These are phyloP conservation scores for Noctua janthina DNA, from an alignment of 2,888 invertebrate species.

Conservation along the genomic window DNA sequence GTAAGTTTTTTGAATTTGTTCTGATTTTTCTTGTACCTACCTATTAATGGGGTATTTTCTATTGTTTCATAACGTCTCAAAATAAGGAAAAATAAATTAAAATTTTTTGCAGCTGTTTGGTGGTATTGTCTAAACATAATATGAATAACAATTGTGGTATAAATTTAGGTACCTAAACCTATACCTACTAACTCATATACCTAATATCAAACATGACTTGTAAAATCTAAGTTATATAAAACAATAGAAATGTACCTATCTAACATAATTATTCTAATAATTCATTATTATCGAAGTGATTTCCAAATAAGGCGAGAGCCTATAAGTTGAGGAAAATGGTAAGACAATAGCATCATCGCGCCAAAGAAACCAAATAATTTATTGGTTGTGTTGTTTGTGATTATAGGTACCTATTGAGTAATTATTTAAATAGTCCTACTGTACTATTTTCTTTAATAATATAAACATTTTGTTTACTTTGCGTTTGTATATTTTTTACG, in stretches of 20 bases:
- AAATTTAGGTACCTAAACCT: background rate
- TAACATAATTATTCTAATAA: background rate
- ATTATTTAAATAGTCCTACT: background rate
- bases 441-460: background rate
- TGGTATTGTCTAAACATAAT: background rate
- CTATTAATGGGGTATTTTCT: background rate
- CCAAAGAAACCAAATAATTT: slow-evolving; percentile 9
- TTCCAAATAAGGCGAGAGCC: slow-evolving; percentile 5
- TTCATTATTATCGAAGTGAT: background rate
- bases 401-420: background rate
- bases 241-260: background rate
- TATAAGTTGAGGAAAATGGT: slow-evolving; percentile 38
- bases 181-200: no score
- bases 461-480: background rate
- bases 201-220: background rate
- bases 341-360: slow-evolving; percentile 31
- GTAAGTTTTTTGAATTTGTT: background rate
- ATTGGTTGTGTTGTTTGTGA: background rate
- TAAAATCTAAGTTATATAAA: background rate
- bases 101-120: background rate
- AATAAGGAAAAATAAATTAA: slow-evolving; percentile 9
- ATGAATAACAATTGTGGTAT: slow-evolving; percentile 11
- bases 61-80: background rate
- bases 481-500: background rate
- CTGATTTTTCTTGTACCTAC: background rate